These are phyloP conservation scores for Antedon mediterranea DNA, from an alignment of 53 echinoderm and acorn worm species.

Conservation along the genomic window DNA sequence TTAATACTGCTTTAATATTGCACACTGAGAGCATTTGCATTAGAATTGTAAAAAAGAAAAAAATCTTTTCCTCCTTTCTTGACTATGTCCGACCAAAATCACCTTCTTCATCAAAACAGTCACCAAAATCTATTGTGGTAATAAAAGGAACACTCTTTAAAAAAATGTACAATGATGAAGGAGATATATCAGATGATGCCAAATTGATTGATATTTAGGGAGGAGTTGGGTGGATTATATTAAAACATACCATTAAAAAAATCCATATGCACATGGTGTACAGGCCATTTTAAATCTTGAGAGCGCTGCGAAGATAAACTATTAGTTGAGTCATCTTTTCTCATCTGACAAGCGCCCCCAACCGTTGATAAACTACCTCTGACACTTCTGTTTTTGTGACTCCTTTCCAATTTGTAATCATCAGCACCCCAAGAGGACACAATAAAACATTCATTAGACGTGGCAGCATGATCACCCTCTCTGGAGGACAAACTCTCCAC, in stretches of 20 bases:
- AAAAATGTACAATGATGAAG: neutral
- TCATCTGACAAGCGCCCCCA: neutral
- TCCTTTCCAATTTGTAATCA: neutral
- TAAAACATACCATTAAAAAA: neutral
- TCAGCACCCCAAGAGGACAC: neutral
- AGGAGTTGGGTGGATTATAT: too few species aligned
- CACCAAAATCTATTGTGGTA: slow-evolving; percentile 5
- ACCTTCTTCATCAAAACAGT: slow-evolving; percentile 9
- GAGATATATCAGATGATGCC: too few species aligned
- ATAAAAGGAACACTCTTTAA: too few species aligned
- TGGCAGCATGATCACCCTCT: neutral
- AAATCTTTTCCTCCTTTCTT: too few species aligned
- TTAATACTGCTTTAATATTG: too few species aligned
- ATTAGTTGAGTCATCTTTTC: neutral
- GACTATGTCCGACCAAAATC: neutral
- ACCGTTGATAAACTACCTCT: neutral
- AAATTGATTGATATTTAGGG: too few species aligned
- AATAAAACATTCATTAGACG: too few species aligned
- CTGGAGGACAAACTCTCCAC: neutral
- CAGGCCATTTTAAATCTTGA: neutral
- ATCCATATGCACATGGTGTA: neutral
- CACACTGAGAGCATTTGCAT: too few species aligned
- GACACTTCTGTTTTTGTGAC: neutral
- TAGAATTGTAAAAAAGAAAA: too few species aligned
- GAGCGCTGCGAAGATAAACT: neutral